These are phyloP conservation scores for Trididemnum miniatum DNA, from an alignment of 23 tunicate species.

Conservation along the genomic window DNA sequence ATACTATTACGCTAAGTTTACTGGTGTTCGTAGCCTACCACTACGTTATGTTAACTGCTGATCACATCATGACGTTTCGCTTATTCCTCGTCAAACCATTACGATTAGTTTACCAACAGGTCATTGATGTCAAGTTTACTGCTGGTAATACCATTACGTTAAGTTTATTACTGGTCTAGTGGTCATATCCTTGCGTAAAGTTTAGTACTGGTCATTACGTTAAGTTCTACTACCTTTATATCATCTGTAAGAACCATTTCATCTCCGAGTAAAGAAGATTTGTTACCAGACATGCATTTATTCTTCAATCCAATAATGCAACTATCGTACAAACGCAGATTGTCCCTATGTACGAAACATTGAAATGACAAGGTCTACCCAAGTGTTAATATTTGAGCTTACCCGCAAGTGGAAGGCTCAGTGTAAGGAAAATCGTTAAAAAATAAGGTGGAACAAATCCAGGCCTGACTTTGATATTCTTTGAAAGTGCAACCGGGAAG, in stretches of 20 bases:
- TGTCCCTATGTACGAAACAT: background rate
- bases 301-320: background rate
- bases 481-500: conserved; percentile 43
- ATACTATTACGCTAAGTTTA: no score
- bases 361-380: background rate
- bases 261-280: background rate
- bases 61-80: no score
- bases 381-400: background rate
- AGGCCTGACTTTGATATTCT: conserved; percentile 15
- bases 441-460: conserved; percentile 46
- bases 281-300: background rate
- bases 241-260: background rate
- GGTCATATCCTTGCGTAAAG: no score
- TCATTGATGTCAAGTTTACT: no score
- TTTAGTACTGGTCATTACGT: no score
- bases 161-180: no score
- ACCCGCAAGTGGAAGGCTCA: conserved; percentile 38
- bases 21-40: no score
- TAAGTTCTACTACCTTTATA: background rate
- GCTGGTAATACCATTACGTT: no score
- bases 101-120: no score
- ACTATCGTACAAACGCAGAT: background rate
- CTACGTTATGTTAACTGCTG: no score
- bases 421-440: conserved; percentile 43
- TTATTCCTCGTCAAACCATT: no score